Evolutionary conservation across 2,888 invertebrate species (phyloP).

Genomic region (Morinoia aosen): DNA sequence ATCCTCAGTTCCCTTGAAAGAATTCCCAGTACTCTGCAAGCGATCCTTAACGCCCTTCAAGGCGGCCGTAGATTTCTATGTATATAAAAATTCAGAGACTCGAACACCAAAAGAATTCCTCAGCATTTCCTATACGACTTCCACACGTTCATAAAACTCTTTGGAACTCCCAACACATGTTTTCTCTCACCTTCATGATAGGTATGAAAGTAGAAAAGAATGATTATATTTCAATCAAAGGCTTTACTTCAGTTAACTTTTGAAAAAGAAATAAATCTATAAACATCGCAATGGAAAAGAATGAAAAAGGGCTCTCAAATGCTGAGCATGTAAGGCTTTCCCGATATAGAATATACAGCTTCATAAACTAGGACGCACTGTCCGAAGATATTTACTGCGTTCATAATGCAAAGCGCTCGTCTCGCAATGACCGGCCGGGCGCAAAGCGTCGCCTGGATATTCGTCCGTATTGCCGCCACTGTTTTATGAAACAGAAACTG

Average conservation of each 20-base stretch:
- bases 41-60: neutral
- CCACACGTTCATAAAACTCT: neutral
- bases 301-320: neutral
- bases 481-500: neutral
- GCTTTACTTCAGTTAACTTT: neutral
- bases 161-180: neutral
- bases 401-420: neutral
- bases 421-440: neutral
- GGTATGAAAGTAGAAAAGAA: neutral
- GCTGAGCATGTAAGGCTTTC: neutral
- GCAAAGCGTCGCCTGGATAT: neutral
- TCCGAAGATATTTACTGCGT: neutral
- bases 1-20: too few species aligned
- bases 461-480: neutral
- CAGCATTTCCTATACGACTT: neutral
- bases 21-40: too few species aligned
- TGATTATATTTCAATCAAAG: neutral
- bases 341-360: slow-evolving; percentile 2
- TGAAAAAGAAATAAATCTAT: neutral
- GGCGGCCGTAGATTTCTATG: neutral
- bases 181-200: neutral
- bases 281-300: neutral
- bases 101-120: neutral
- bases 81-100: neutral
- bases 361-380: neutral